These are phyloP conservation scores for Chaetodon auriga DNA, from an alignment of 2,113 vertebrate genomes.

Conservation along the genomic window DNA sequence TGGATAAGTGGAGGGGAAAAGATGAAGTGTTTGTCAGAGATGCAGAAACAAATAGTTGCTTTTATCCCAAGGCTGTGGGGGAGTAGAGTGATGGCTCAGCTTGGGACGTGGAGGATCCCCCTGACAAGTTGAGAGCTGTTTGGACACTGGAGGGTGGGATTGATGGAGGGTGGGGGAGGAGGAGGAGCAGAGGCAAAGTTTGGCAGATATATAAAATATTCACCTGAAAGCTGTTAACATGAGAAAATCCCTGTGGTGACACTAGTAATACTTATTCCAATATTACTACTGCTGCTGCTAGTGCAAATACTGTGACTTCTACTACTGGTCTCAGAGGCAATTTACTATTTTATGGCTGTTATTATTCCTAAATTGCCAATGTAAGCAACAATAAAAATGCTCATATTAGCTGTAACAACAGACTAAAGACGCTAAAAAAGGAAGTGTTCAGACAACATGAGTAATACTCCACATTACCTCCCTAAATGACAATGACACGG, in stretches of 20 bases:
- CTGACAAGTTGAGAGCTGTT: conserved; percentile 62
- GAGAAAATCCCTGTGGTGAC: conserved; percentile 41
- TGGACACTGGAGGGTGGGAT: conserved; percentile 49
- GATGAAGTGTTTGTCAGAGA: conserved; percentile 81
- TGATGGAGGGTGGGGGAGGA: conserved; percentile 55
- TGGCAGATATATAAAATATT: conserved; percentile 62
- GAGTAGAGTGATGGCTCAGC: conserved; percentile 68
- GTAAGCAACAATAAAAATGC: conserved; percentile 1
- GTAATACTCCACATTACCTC: conserved; percentile 7
- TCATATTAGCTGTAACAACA: not conserved
- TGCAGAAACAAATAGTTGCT: conserved; percentile 79
- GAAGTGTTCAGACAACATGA: conserved; percentile 7
- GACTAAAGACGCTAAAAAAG: not conserved
- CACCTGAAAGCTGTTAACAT: conserved; percentile 46
- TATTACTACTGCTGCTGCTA: conserved; percentile 11
- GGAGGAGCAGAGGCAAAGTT: conserved; percentile 52
- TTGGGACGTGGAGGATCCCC: conserved; percentile 53
- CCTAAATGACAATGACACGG: not conserved
- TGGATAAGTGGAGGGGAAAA: conserved; percentile 74
- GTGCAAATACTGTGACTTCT: conserved; percentile 1
- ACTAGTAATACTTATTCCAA: conserved; percentile 10
- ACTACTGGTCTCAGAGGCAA: not conserved
- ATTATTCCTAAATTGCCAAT: conserved; percentile 1
- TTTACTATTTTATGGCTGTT: conserved; percentile 7
- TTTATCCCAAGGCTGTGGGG: conserved; percentile 74